Conservation (phyloP, 2,888 invertebrate genomes). For the Alitta virens region DNA sequence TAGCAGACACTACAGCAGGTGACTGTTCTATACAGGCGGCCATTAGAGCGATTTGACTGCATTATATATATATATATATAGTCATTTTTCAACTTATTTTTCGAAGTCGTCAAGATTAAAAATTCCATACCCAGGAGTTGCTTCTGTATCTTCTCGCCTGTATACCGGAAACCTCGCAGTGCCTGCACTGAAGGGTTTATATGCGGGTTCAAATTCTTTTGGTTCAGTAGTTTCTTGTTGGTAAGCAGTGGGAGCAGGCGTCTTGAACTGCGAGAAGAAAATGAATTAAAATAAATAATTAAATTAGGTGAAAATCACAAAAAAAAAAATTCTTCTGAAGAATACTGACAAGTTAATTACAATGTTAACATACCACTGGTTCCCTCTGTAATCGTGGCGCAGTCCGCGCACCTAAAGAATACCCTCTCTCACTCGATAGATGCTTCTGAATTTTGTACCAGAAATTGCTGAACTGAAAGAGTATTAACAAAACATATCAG, state of each 20-base stretch:
- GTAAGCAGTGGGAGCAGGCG: conserved; percentile 37
- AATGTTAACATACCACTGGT: conserved; percentile 37
- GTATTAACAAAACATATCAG: background rate
- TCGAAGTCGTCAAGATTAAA: too few species aligned
- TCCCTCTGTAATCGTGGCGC: conserved; percentile 40
- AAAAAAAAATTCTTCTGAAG: too few species aligned
- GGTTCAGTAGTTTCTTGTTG: conserved; percentile 39
- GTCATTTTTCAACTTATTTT: too few species aligned
- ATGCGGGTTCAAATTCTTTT: conserved; percentile 36
- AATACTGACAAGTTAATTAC: too few species aligned
- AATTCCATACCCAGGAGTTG: conserved; percentile 52
- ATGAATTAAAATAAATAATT: background rate
- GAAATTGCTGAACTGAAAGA: conserved; percentile 51
- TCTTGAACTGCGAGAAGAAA: conserved; percentile 34
- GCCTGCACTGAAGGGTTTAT: conserved; percentile 50
- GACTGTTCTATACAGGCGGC: too few species aligned
- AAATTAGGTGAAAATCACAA: too few species aligned
- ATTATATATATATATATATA: too few species aligned
- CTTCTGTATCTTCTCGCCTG: conserved; percentile 43
- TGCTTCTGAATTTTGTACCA: conserved; percentile 44
- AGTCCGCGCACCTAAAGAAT: conserved; percentile 54
- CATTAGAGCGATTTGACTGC: too few species aligned
- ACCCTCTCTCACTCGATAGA: conserved; percentile 51
- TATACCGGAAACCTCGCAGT: conserved; percentile 47
- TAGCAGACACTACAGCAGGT: too few species aligned